Evolutionary conservation across 2,888 invertebrate genomes (phyloP).

Genomic region (Caenorhabditis doughertyi): DNA sequence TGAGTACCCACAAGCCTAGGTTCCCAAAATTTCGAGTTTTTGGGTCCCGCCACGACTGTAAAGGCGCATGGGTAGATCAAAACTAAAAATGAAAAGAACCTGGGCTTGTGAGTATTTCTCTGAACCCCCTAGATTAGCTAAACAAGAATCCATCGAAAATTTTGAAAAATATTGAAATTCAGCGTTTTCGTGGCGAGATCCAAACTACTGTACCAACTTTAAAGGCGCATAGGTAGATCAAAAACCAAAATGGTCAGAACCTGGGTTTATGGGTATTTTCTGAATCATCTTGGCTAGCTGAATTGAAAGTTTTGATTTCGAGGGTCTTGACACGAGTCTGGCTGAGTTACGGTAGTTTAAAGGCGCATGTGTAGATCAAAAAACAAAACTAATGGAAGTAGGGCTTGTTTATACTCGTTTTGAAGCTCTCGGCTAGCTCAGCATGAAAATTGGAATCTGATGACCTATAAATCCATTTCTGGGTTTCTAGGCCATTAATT

Average conservation of each 20-base stretch:
- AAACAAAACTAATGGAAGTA: too few relatives aligned
- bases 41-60: neutral
- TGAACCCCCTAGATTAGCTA: neutral
- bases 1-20: neutral
- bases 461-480: neutral
- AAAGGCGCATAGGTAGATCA: too few relatives aligned
- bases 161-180: neutral
- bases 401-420: too few relatives aligned
- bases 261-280: neutral
- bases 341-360: too few relatives aligned
- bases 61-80: too few relatives aligned
- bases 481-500: neutral
- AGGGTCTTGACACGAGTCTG: too few relatives aligned
- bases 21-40: neutral
- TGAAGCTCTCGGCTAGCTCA: too few relatives aligned
- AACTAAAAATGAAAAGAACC: neutral
- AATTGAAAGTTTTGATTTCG: too few relatives aligned
- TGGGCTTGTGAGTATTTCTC: neutral
- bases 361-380: too few relatives aligned
- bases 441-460: neutral
- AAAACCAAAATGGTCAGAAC: neutral
- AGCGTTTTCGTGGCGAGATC: neutral
- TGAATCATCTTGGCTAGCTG: neutral
- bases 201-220: neutral
- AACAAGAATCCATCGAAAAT: neutral